phyloP scores from a whole-genome alignment of 2,888 invertebrate genomes.

The Agonopterix alstromeriana region DNA sequence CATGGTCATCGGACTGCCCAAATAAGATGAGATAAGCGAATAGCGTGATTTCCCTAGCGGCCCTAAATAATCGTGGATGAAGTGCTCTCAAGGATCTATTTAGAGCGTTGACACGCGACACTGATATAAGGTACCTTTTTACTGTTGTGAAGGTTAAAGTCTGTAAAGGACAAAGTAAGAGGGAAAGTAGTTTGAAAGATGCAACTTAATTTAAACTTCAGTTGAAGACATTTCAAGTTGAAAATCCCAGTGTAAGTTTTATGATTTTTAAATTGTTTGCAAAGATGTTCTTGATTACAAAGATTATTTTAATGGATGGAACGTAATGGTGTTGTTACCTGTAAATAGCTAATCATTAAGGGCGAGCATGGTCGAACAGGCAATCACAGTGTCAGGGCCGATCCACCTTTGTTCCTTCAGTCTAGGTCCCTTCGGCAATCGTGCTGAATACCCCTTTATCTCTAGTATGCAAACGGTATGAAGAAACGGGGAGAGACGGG shows the following conservation, averaged over 20 bases:
- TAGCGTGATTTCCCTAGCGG: constrained; percentile 64
- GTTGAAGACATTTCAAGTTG: too few species aligned
- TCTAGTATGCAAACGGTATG: constrained; percentile 6
- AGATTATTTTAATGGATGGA: too few species aligned
- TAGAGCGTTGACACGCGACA: constrained; percentile 31
- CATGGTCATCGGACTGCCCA: constrained; percentile 36
- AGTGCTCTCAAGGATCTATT: constrained; percentile 1
- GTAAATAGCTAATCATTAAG: too few species aligned
- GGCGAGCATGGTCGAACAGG: too few species aligned
- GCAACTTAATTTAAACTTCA: too few species aligned
- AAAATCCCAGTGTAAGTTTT: too few species aligned
- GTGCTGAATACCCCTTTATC: constrained; percentile 28
- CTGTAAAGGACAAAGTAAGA: too few species aligned
- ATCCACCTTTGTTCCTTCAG: constrained; percentile 16
- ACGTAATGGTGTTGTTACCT: too few species aligned
- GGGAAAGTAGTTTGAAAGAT: too few species aligned
- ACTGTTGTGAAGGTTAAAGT: background rate
- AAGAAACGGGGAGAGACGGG: constrained; percentile 7
- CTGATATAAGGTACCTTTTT: constrained; percentile 9
- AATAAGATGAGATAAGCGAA: constrained; percentile 66
- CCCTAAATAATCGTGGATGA: constrained; percentile 18
- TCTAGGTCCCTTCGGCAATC: constrained; percentile 28
- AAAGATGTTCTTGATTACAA: too few species aligned
- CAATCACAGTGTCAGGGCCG: background rate
- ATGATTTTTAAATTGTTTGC: too few species aligned